Evolutionary conservation across 2,113 vertebrate genomes (phyloP).

Genomic region (Cervus canadensis): DNA sequence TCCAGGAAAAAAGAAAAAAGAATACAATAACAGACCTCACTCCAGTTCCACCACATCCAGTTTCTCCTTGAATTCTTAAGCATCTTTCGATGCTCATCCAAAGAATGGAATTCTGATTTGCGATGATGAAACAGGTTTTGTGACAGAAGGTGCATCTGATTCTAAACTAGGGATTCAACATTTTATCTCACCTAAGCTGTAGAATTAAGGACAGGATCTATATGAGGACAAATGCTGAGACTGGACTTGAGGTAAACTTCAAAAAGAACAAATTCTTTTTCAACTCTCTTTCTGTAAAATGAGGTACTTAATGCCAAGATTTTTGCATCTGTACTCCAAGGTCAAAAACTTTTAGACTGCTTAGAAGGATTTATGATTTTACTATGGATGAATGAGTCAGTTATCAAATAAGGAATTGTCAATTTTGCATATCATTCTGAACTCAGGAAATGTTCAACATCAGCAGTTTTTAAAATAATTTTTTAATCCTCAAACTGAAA

Average conservation of each 20-base stretch:
- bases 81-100: background rate
- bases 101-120: background rate
- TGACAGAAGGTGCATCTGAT: background rate
- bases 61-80: background rate
- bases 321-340: background rate
- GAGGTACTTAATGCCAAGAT: background rate
- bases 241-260: background rate
- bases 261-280: background rate
- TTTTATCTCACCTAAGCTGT: background rate
- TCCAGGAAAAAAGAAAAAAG: background rate
- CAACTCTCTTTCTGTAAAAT: background rate
- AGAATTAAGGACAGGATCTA: background rate
- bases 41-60: background rate
- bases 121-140: background rate
- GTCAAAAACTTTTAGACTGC: background rate
- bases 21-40: background rate
- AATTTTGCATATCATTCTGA: background rate
- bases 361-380: background rate
- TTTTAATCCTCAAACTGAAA: background rate
- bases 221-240: background rate
- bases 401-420: background rate
- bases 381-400: background rate
- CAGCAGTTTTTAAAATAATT: background rate
- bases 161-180: background rate
- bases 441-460: slow-evolving; percentile 19